Base-by-base conservation (phyloP, 2,797 vertebrate species). In the Chloroceryle amazona region DNA sequence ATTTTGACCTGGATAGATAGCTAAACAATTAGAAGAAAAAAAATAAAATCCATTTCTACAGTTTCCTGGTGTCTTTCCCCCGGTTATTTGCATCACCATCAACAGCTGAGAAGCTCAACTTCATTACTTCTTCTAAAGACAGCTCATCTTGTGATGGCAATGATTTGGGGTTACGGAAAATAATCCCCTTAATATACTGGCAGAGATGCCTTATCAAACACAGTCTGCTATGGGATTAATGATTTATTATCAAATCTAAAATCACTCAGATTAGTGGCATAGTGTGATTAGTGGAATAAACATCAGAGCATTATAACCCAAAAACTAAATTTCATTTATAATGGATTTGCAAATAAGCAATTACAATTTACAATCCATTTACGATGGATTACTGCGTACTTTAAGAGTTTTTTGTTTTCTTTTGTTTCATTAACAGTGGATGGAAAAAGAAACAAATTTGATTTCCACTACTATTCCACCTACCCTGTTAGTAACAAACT, bases 201-300 rank as follows among this genome's bases (percentile, higher is more conserved):
- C 63, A 93, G 80, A 84, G 66, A 84, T 28, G 11, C 39, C 44
- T 93, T 86, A 88, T 47, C 86, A 86, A 79, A 51, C 73, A 74
- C 7, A 2, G 51, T 39, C 81, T 94, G 47, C 52, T 86, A 44
- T 9, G 19, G 62, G 85, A 94, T 95, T 90, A 95, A 52, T 4
- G n/a, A 86, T 66, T 94, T 78, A 80, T 86, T 93, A 89, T 92
- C 39, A 73, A 80, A 86, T 41, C 57, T 52, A 93, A 87, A 93
- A 84, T 90, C 71, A 67, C 37, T 63, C 55, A 54, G 83, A 84
- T 93, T 93, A 93, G 83, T 71, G 26, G 33, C 33, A 82, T 23
- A 51, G 35, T 26, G 20, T 37, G 71, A 95, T 94, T 93, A 93
- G 70, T 42, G 66, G 79, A 84, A 92, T 86, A 92, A 96, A 96